A percentile compares a stretch with the other conserved stretches of the same genome.
Conservation (phyloP, 2,113 vertebrate genomes). For the Himantopus leucocephalus region DNA sequence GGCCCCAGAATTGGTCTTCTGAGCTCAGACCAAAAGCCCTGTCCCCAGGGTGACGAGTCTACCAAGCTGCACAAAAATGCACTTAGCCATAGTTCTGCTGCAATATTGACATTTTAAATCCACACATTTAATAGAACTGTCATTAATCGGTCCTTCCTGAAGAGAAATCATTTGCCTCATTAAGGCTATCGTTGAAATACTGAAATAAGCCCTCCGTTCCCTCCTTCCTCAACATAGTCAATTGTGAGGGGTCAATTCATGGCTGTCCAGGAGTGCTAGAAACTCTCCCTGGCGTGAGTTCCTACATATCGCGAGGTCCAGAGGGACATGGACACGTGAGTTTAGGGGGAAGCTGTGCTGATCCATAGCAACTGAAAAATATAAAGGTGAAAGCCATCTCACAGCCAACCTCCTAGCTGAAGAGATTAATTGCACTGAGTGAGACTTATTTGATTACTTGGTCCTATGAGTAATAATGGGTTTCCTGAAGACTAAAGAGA, state of each 20-base stretch:
- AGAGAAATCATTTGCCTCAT: neutral
- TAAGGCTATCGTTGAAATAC: neutral
- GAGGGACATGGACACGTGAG: neutral
- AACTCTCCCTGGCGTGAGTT: neutral
- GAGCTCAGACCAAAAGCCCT: neutral
- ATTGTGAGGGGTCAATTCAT: neutral
- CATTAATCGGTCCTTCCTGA: neutral
- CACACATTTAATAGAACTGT: neutral
- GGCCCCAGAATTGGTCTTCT: neutral
- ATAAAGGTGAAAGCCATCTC: neutral
- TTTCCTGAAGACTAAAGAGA: slow-evolving; percentile 49
- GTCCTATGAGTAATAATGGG: slow-evolving; percentile 52
- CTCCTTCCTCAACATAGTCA: neutral
- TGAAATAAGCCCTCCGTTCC: neutral
- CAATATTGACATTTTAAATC: neutral
- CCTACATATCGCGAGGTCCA: neutral
- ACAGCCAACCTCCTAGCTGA: neutral
- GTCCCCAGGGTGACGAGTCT: neutral
- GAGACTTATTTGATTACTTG: slow-evolving; percentile 34
- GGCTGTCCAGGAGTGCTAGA: neutral
- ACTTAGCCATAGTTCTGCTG: neutral
- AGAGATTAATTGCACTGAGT: slow-evolving; percentile 38
- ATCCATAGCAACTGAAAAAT: neutral
- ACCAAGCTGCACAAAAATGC: neutral
- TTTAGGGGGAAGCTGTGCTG: neutral